Percentiles rank a stretch among this genome's conserved stretches.
phyloP scores from a whole-genome alignment of 1,140 invertebrate species.

The Oreohelix idahoensis region DNA sequence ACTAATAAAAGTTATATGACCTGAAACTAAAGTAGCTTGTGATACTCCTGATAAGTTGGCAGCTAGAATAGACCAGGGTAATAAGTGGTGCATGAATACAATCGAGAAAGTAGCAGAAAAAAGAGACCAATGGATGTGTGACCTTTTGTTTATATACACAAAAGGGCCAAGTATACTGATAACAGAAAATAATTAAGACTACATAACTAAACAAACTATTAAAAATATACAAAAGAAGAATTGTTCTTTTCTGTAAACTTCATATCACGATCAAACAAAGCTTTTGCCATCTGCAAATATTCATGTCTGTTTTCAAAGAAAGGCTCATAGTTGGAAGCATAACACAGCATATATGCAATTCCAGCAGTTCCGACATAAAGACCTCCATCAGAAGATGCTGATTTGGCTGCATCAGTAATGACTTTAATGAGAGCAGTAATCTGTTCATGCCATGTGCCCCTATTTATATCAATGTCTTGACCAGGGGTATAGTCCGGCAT shows the following conservation, averaged over 20 bases:
- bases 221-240: too few relatives aligned
- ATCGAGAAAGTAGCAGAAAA: too few relatives aligned
- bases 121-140: too few relatives aligned
- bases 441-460: conserved; percentile 55
- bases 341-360: conserved; percentile 74
- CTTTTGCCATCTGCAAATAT: conserved; percentile 62
- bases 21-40: too few relatives aligned
- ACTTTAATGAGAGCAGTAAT: conserved; percentile 46
- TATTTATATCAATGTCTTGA: conserved; percentile 48
- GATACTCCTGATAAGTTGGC: too few relatives aligned
- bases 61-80: too few relatives aligned
- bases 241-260: neutral
- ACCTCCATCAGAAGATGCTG: conserved; percentile 69
- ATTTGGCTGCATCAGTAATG: conserved; percentile 54
- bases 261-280: conserved; percentile 11
- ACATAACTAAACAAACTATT: too few relatives aligned
- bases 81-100: too few relatives aligned
- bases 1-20: too few relatives aligned
- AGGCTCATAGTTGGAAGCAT: conserved; percentile 62
- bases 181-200: too few relatives aligned
- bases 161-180: too few relatives aligned
- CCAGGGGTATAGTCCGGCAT: conserved; percentile 60
- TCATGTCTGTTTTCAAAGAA: conserved; percentile 60
- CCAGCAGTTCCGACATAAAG: conserved; percentile 75
- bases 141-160: too few relatives aligned